phyloP scores from a whole-genome alignment of 2,888 invertebrate genomes.

The Meiosimyza platycephala region DNA sequence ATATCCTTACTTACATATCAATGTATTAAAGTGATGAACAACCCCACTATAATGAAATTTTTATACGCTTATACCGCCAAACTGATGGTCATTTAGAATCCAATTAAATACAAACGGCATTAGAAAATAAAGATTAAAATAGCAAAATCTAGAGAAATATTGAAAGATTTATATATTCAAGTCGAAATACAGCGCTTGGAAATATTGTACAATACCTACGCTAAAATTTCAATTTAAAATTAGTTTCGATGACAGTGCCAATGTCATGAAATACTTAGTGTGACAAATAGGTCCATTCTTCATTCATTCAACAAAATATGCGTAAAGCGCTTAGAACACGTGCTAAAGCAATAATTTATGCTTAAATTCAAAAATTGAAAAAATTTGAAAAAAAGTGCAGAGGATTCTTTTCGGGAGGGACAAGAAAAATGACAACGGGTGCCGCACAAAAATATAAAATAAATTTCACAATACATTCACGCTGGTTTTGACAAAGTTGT shows the following conservation, averaged over 20 bases:
- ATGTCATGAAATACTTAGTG: neutral
- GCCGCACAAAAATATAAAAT: too few species aligned
- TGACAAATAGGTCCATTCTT: neutral
- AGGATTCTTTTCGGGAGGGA: too few species aligned
- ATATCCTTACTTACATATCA: neutral
- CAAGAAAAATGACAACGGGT: too few species aligned
- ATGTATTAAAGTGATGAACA: neutral
- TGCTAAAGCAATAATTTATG: slow-evolving; percentile 46
- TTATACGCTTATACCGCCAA: too few species aligned
- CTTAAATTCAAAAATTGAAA: slow-evolving; percentile 44
- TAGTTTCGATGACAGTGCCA: neutral
- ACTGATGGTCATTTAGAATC: too few species aligned
- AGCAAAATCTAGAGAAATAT: too few species aligned
- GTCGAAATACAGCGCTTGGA: neutral
- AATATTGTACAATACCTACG: neutral
- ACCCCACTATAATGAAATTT: neutral
- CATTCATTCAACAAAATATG: neutral
- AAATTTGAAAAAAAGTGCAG: too few species aligned
- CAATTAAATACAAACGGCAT: too few species aligned
- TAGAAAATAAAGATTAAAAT: too few species aligned
- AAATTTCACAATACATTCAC: too few species aligned
- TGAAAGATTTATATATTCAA: slow-evolving; percentile 27
- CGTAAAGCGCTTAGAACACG: slow-evolving; percentile 39
- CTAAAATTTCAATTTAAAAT: neutral
- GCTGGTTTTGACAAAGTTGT: too few species aligned